A percentile compares a stretch with the other conserved stretches of the same genome.
Evolutionary conservation across 2,888 invertebrate genomes (phyloP).

Genomic region (Anthoptus insignis): DNA sequence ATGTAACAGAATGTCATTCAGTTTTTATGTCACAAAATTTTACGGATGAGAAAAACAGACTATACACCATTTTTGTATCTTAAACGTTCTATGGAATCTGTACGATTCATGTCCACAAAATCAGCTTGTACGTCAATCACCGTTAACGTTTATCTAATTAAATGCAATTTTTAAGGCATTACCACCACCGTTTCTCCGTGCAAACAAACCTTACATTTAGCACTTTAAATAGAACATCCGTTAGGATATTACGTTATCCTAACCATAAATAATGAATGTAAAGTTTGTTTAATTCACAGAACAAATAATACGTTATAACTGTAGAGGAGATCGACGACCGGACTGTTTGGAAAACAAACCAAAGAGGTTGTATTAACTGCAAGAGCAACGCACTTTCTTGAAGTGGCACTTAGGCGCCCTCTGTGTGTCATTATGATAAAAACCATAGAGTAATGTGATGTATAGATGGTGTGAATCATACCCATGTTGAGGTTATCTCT

Average conservation of each 20-base stretch:
- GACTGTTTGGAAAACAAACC: conserved; percentile 20
- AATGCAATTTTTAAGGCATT: too few species aligned
- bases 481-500: too few species aligned
- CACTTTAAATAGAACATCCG: conserved; percentile 29
- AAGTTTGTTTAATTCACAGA: conserved; percentile 25
- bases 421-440: background rate
- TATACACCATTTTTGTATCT: too few species aligned
- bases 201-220: conserved; percentile 26
- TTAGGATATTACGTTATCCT: conserved; percentile 21
- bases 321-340: conserved; percentile 27
- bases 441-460: background rate
- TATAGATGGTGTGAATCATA: background rate
- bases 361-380: conserved; percentile 5
- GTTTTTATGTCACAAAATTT: too few species aligned
- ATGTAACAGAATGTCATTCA: too few species aligned
- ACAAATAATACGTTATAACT: conserved; percentile 35
- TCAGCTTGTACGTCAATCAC: too few species aligned
- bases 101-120: too few species aligned
- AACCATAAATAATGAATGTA: conserved; percentile 19
- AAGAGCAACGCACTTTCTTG: conserved; percentile 28
- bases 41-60: too few species aligned
- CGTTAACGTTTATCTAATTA: too few species aligned
- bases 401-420: conserved; percentile 19
- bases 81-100: too few species aligned
- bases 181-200: too few species aligned